Conservation (phyloP, 2,888 invertebrate genomes). For the Polietes domitor region DNA sequence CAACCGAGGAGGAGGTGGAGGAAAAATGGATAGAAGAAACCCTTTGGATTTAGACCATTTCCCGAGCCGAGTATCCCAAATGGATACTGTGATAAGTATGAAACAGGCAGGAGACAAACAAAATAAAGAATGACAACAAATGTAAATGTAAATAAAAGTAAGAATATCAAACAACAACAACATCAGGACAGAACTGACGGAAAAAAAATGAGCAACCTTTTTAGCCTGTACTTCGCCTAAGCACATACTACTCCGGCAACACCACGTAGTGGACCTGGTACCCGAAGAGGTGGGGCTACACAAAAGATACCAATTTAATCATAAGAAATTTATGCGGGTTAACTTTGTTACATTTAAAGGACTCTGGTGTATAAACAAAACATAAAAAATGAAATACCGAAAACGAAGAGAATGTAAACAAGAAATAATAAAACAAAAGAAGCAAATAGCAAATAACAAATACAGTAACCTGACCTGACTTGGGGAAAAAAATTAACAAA, state of each 20-base stretch:
- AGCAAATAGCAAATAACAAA: constrained; percentile 23
- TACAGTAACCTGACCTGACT: constrained; percentile 24
- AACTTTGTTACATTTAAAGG: constrained; percentile 56
- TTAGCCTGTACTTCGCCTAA: background rate
- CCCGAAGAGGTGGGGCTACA: background rate
- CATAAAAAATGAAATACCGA: constrained; percentile 35
- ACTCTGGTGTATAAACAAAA: constrained; percentile 50
- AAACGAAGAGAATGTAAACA: constrained; percentile 34
- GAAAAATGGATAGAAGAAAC: constrained; percentile 1
- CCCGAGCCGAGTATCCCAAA: constrained; percentile 6
- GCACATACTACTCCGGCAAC: no score
- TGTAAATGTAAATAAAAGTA: constrained; percentile 46
- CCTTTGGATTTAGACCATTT: constrained; percentile 26
- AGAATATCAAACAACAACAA: constrained; percentile 9
- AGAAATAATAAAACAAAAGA: constrained; percentile 39
- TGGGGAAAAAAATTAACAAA: constrained; percentile 37
- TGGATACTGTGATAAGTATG: constrained; percentile 7
- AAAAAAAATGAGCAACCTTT: constrained; percentile 50
- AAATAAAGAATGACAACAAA: constrained; percentile 45
- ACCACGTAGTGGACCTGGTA: background rate
- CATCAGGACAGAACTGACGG: background rate
- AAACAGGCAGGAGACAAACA: constrained; percentile 21
- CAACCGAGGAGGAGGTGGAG: background rate
- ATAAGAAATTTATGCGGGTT: constrained; percentile 61
- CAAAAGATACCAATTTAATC: constrained; percentile 57